Evolutionary conservation across 2,888 invertebrate genomes (phyloP), one percentile per base, ranked within the genome.

Genomic region (Drosophila putrida): DNA sequence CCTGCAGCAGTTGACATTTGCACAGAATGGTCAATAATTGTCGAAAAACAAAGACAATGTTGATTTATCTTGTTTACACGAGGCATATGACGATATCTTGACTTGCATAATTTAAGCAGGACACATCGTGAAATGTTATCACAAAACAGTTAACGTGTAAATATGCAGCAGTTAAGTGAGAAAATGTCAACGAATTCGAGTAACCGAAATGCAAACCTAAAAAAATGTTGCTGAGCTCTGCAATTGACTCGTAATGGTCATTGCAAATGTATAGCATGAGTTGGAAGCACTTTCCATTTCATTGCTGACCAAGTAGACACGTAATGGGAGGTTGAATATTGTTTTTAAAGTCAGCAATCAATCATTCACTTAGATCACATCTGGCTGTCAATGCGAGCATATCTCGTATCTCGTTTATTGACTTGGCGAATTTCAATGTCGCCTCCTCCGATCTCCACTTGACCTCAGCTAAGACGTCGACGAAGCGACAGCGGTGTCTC

Each of bases 181-280:
- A 39, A 54, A 67, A 33, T 35, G 59, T 43, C 35, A 43, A 13
- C 38, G 39, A 58, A 44, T 66, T 50, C 43, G 43, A 59, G 38
- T 60, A 33, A 47, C 33, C 49, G 53, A 54, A 68, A 75, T 68
- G 53, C 64, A 55, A 75, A 66, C 49, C 55, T 38, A 41, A 15
- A 38, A 35, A 44, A 50, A 28, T 81, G 66, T 49, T 51, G 61
- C 65, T 70, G 67, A 63, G 60, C 50, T 15, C 6, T 35, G 50
- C 39, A 50, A 63, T 55, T 63, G 36, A 55, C 44, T 65, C 60
- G n/a, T 15, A 50, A 39, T 78, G 35, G 51, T 46, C 57, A 65
- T 81, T 80, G 59, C 62, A 69, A 84, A 82, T 82, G 85, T 88
- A 84, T 82, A 82, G 69, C 82, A 66, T 54, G 60, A 38, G 38